phyloP scores from a whole-genome alignment of 2,797 vertebrate species.

The Onychomys leucogaster region DNA sequence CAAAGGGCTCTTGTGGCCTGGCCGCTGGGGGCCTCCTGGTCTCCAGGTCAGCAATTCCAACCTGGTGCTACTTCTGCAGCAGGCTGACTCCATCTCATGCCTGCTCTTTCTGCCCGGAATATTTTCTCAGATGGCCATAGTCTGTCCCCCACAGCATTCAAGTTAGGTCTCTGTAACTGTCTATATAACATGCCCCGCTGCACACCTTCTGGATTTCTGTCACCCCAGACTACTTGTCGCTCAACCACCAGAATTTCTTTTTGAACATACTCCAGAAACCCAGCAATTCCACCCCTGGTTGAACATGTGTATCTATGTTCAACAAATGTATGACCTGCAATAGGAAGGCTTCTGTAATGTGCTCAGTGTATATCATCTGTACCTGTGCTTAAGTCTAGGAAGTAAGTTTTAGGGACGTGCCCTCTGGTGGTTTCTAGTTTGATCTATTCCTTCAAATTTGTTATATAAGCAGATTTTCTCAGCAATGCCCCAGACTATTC shows the following conservation, averaged over 20 bases:
- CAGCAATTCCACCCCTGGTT: not conserved
- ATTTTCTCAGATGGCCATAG: not conserved
- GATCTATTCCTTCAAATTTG: not conserved
- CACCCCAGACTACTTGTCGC: not conserved
- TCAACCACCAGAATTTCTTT: not conserved
- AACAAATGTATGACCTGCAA: not conserved
- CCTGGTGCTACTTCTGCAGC: not conserved
- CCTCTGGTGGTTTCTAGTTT: not conserved
- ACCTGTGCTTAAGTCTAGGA: not conserved
- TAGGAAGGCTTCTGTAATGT: not conserved
- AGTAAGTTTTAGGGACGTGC: not conserved
- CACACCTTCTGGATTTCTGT: not conserved
- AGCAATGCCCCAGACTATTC: not conserved
- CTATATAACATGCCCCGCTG: not conserved
- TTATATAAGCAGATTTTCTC: not conserved
- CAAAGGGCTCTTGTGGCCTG: not conserved
- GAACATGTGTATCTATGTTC: not conserved
- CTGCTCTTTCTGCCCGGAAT: not conserved
- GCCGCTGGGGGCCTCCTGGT: not conserved
- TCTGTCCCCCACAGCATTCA: not conserved
- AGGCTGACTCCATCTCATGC: not conserved
- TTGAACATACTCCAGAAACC: not conserved
- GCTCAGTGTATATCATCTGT: not conserved
- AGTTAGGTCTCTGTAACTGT: not conserved
- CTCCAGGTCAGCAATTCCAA: not conserved